A percentile compares a stretch with the other conserved stretches of the same genome.
Conservation (phyloP, 2,888 invertebrate species). For the Cantharis flavilabris region DNA sequence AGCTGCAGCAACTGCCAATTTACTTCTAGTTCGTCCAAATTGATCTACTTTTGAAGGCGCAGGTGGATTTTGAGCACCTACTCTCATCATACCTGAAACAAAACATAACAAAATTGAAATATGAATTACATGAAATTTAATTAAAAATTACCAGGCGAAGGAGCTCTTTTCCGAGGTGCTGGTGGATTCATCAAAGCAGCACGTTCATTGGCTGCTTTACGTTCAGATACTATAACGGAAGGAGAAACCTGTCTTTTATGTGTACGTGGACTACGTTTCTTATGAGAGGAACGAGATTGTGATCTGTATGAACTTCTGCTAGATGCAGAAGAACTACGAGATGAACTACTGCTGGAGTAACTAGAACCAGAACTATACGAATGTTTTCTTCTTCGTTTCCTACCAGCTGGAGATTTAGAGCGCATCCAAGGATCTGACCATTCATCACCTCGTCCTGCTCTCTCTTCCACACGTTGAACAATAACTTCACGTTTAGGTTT, state of each 20-base stretch:
- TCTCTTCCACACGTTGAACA: constrained; percentile 68
- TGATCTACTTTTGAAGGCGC: constrained; percentile 56
- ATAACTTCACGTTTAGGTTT: constrained; percentile 75
- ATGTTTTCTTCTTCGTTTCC: constrained; percentile 60
- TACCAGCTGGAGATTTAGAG: constrained; percentile 67
- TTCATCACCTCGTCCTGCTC: constrained; percentile 71
- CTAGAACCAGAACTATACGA: constrained; percentile 77
- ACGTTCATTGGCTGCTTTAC: constrained; percentile 67
- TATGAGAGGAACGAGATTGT: constrained; percentile 53
- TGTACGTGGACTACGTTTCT: constrained; percentile 27
- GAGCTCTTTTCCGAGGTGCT: constrained; percentile 63
- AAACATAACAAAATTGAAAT: not conserved
- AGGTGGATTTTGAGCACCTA: constrained; percentile 64
- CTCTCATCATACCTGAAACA: constrained; percentile 56
- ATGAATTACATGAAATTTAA: not conserved
- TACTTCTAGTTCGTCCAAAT: constrained; percentile 49
- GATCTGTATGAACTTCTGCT: constrained; percentile 52
- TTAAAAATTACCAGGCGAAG: constrained; percentile 55
- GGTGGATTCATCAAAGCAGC: constrained; percentile 78
- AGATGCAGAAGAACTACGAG: constrained; percentile 49
- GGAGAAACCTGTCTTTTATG: constrained; percentile 58
- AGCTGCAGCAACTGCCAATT: constrained; percentile 53
- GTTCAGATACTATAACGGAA: constrained; percentile 67
- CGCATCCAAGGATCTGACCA: constrained; percentile 97
- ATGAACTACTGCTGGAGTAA: constrained; percentile 62